Evolutionary conservation across 1,140 invertebrate genomes (phyloP).

Genomic region (Sminthurinus signatus): DNA sequence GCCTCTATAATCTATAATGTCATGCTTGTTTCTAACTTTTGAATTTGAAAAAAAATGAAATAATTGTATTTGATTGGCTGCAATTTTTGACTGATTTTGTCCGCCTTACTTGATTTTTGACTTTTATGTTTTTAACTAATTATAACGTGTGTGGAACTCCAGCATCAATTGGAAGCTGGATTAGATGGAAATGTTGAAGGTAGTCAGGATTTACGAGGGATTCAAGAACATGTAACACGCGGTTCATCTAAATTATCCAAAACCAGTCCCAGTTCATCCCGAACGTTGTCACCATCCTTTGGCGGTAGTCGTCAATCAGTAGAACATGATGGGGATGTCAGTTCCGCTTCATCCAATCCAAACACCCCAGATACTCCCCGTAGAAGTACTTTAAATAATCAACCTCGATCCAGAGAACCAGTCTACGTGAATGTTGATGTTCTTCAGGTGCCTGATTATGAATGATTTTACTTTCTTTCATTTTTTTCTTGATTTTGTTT

Average conservation of each 20-base stretch:
- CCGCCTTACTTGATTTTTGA: too few relatives aligned
- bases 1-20: too few relatives aligned
- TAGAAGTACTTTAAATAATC: slow-evolving; percentile 17
- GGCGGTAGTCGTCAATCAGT: not conserved
- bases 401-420: slow-evolving; percentile 38
- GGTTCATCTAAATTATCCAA: not conserved
- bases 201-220: slow-evolving; percentile 15
- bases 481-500: not conserved
- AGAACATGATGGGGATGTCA: slow-evolving; percentile 29
- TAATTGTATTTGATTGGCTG: too few relatives aligned
- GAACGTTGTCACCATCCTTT: slow-evolving; percentile 3
- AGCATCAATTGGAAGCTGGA: slow-evolving; percentile 9
- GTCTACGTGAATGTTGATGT: slow-evolving; percentile 41
- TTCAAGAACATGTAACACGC: not conserved
- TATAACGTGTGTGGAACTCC: too few relatives aligned
- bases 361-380: slow-evolving; percentile 11
- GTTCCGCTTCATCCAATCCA: slow-evolving; percentile 17
- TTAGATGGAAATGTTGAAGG: slow-evolving; percentile 15
- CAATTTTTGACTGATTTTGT: too few relatives aligned
- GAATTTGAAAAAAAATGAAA: too few relatives aligned
- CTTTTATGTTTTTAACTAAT: too few relatives aligned
- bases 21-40: too few relatives aligned
- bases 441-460: slow-evolving; percentile 22
- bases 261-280: not conserved
- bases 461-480: not conserved